These are phyloP conservation scores for Philantomba maxwellii DNA, from an alignment of 2,113 vertebrate genomes.

Conservation along the genomic window DNA sequence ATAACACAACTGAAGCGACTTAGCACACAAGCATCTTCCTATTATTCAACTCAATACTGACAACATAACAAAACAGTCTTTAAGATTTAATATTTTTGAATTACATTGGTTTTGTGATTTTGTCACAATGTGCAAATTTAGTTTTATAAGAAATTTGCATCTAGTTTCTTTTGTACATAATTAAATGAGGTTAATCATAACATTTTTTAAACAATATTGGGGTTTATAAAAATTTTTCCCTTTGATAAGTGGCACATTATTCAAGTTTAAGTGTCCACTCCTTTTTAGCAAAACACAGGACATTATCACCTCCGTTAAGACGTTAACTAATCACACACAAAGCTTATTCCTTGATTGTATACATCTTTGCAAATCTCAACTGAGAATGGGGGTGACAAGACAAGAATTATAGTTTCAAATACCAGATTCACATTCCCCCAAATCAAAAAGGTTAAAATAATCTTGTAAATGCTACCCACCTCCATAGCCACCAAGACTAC, in stretches of 20 bases:
- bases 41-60: neutral
- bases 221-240: neutral
- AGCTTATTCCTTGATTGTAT: neutral
- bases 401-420: neutral
- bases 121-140: neutral
- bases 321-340: neutral
- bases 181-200: neutral
- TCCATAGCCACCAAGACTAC: neutral
- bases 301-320: neutral
- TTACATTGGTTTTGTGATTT: neutral
- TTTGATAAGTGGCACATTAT: neutral
- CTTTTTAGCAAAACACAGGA: neutral
- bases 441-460: slow-evolving; percentile 18
- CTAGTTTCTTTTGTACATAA: neutral
- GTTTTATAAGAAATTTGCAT: neutral
- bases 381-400: neutral
- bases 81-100: neutral
- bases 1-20: rapidly evolving
- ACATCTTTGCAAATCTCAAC: neutral
- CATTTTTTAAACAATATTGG: neutral
- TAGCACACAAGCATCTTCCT: neutral
- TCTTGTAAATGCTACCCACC: neutral
- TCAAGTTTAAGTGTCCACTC: neutral
- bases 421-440: neutral
- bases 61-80: neutral